Conservation (phyloP, 2,113 vertebrate genomes). For the Pycnonotus jocosus region DNA sequence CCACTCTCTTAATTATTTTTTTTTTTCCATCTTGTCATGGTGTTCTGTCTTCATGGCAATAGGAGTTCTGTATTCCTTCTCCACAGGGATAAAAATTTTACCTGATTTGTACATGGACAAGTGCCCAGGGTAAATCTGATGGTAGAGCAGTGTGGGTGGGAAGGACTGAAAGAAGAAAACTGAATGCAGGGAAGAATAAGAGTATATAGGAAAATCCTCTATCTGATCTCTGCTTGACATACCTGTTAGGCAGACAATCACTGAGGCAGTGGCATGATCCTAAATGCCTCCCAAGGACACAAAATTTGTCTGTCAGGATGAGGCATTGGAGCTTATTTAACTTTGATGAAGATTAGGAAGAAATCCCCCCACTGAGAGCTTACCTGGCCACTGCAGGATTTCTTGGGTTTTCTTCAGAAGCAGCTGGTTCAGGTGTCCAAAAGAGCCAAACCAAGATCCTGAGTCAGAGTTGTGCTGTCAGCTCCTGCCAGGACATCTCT, state of each 20-base stretch:
- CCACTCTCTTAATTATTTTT: not conserved
- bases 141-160: not conserved
- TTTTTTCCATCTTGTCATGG: not conserved
- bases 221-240: not conserved
- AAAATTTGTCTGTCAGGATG: not conserved
- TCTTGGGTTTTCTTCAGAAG: not conserved
- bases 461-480: not conserved
- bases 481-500: not conserved
- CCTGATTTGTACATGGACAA: not conserved
- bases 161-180: not conserved
- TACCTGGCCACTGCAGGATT: not conserved
- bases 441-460: not conserved
- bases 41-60: not conserved
- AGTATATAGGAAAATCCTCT: not conserved
- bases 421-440: not conserved
- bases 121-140: not conserved
- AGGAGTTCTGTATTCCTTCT: conserved; percentile 5
- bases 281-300: not conserved
- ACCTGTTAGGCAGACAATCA: not conserved
- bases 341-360: not conserved
- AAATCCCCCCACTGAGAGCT: not conserved
- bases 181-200: not conserved
- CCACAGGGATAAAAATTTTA: not conserved
- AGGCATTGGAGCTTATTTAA: not conserved
- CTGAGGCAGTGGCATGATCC: not conserved